A percentile compares a stretch with the other conserved stretches of the same genome.
phyloP scores from a whole-genome alignment of 2,888 invertebrate species.

The Scaptodrosophila latifasciaeformis region DNA sequence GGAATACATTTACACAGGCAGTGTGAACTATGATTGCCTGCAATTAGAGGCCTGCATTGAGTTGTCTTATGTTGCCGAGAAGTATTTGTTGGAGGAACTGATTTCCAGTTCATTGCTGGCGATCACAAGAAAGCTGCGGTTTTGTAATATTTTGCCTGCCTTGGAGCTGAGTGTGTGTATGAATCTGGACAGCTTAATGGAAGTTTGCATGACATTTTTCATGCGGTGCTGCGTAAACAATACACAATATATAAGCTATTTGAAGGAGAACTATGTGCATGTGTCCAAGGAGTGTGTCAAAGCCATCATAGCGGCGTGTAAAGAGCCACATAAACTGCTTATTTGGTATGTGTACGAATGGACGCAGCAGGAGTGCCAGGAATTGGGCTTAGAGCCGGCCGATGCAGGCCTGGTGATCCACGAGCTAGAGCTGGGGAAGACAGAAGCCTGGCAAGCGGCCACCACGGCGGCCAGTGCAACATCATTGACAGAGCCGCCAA shows the following conservation, averaged over 20 bases:
- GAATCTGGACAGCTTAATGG: conserved; percentile 66
- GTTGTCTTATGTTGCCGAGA: conserved; percentile 73
- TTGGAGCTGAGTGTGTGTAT: conserved; percentile 72
- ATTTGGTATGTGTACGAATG: conserved; percentile 72
- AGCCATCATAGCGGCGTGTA: conserved; percentile 64
- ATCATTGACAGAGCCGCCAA: conserved; percentile 18
- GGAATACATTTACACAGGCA: conserved; percentile 71
- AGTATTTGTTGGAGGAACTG: conserved; percentile 71
- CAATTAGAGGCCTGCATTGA: conserved; percentile 71
- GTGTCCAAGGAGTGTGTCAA: conserved; percentile 73
- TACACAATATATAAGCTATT: conserved; percentile 65
- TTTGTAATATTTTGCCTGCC: conserved; percentile 72
- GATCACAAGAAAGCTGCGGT: conserved; percentile 69
- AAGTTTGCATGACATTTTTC: conserved; percentile 70
- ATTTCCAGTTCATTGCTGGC: conserved; percentile 60
- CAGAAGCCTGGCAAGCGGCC: conserved; percentile 23
- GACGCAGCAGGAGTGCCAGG: conserved; percentile 72
- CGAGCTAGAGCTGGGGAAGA: conserved; percentile 48
- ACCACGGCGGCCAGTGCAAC: conserved; percentile 1
- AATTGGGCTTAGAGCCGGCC: conserved; percentile 51
- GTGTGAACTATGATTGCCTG: conserved; percentile 58
- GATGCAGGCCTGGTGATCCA: conserved; percentile 57
- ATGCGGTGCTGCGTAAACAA: conserved; percentile 71
- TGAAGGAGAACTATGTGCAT: conserved; percentile 71
- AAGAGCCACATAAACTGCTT: conserved; percentile 63